These are phyloP conservation scores for Caenorhabditis tropicalis DNA, from an alignment of 1,140 invertebrate genomes.

Conservation along the genomic window DNA sequence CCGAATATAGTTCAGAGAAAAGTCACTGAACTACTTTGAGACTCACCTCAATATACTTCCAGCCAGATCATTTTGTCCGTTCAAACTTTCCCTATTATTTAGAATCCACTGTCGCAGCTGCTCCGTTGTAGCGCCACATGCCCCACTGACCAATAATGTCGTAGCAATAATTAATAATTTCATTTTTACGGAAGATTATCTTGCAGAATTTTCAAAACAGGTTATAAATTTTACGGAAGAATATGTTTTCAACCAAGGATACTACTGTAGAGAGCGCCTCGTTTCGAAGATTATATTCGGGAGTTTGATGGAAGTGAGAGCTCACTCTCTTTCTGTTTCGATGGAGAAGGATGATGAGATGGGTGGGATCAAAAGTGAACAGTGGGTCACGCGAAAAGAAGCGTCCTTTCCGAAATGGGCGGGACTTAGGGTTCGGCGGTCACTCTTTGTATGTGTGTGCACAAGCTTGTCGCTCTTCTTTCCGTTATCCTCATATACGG, in stretches of 20 bases:
- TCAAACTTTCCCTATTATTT: conserved; percentile 61
- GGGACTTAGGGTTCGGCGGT: not conserved
- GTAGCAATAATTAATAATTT: conserved; percentile 5
- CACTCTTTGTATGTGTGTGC: conserved; percentile 29
- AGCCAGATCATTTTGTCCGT: conserved; percentile 59
- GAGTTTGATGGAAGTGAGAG: not conserved
- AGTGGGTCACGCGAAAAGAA: conserved; percentile 5
- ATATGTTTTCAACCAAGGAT: no score
- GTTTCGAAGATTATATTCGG: not conserved
- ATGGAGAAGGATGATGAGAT: not conserved
- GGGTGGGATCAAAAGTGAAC: conserved; percentile 18
- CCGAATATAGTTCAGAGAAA: no score
- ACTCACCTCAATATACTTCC: conserved; percentile 62
- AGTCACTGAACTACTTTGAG: no score
- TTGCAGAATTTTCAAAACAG: not conserved
- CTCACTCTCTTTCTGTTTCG: not conserved
- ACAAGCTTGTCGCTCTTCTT: conserved; percentile 22
- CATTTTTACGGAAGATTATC: not conserved
- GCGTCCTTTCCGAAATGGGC: not conserved
- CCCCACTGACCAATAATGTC: not conserved
- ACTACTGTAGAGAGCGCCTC: not conserved
- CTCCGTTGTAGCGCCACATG: conserved; percentile 61
- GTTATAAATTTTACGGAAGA: not conserved
- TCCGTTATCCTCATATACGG: not conserved
- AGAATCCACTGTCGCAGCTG: conserved; percentile 65